Conservation (phyloP, 2,888 invertebrate species). For the Artemia sp. region DNA sequence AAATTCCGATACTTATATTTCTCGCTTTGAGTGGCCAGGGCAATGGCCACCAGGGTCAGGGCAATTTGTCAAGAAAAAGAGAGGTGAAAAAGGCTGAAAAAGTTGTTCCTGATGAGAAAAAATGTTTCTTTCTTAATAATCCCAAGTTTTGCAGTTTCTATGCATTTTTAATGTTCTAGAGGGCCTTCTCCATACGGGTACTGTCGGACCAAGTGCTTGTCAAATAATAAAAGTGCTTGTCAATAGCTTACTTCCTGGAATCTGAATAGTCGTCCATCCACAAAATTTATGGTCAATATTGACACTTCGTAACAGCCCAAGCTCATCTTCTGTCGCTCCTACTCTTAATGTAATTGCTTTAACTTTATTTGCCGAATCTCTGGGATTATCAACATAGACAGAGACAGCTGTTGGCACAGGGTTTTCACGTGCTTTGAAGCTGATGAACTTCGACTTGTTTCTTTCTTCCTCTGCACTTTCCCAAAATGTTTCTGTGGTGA, state of each 20-base stretch:
- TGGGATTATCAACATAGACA: conserved; percentile 82
- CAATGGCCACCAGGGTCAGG: too few species aligned
- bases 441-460: conserved; percentile 21
- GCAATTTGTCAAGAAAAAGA: too few species aligned
- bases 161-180: too few species aligned
- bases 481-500: conserved; percentile 96
- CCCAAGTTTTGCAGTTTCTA: too few species aligned
- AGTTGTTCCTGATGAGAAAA: too few species aligned
- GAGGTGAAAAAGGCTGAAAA: too few species aligned
- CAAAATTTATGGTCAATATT: conserved; percentile 69
- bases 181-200: too few species aligned
- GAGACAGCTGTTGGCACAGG: conserved; percentile 53
- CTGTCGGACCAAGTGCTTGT: too few species aligned
- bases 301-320: conserved; percentile 57
- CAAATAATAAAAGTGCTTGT: too few species aligned
- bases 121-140: too few species aligned
- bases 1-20: too few species aligned
- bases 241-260: conserved; percentile 20
- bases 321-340: conserved; percentile 62
- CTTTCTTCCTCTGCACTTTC: conserved; percentile 91
- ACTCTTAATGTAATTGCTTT: conserved; percentile 65
- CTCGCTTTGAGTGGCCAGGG: too few species aligned
- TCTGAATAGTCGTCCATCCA: conserved; percentile 50
- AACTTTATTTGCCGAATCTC: conserved; percentile 79
- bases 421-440: neutral